Base-by-base conservation (phyloP, 2,113 vertebrate genomes). In the Dicaeum eximium region DNA sequence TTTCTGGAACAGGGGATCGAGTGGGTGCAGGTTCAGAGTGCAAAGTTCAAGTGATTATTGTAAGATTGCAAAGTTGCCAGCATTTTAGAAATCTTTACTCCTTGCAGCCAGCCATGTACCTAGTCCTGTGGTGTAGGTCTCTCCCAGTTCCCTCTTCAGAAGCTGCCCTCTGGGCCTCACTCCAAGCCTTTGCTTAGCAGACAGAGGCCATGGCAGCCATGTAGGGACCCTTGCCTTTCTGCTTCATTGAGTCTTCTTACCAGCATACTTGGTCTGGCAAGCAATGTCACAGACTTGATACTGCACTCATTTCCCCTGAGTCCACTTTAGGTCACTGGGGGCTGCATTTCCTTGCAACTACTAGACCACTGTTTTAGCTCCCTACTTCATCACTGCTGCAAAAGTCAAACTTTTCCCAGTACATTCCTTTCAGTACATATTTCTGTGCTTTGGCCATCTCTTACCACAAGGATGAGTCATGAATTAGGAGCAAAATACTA, bases 1-100 rank as follows among this genome's bases (percentile, higher is more conserved):
- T 83, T 97, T 97, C 97, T 98, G 95, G 93, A 98, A 96, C 54
- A 88, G 78, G 64, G 73, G 51, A 74, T 71, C 38, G 13, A 80
- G 50, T 17, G 56, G 67, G 42, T 44, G 10, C 54, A 40, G 58
- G 66, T 86, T n/a, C n/a, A n/a, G n/a, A n/a, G n/a, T n/a, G n/a
- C 70, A 37, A 75, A 73, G 35, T 33, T 54, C 28, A 44, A 58
- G 47, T 28, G 54, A 61, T 66, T 74, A 77, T 92, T 92, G 11
- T 30, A 75, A 48, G 37, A 64, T 42, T 48, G 45, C 38, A 67
- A 81, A 27, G 24, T 73, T 84, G 22, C 44, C 37, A 73, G 23
- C 58, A 69, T 78, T 77, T 86, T 48, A 90, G 58, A 22, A 50
- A 50, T 40, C 44, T 42, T 20, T 79, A 44, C 61, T 85, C 47